Conservation (phyloP, 2,888 invertebrate genomes). For the Lasioglossum leucozonium region DNA sequence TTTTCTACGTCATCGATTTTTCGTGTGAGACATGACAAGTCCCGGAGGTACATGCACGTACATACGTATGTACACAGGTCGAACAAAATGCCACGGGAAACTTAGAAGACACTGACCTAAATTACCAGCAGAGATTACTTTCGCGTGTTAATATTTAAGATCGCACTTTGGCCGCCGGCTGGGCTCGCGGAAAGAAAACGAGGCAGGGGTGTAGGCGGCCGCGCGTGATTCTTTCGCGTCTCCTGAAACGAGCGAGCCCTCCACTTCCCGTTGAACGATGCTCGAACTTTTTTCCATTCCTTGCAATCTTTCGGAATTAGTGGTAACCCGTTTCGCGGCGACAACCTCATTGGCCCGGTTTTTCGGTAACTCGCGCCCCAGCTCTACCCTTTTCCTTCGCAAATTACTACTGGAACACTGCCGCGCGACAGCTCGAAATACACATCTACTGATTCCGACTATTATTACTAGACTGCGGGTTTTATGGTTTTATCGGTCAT, state of each 20-base stretch:
- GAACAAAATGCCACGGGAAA: background rate
- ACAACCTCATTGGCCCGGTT: constrained; percentile 34
- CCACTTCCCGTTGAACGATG: constrained; percentile 36
- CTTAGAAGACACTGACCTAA: constrained; percentile 38
- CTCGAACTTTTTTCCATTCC: constrained; percentile 37
- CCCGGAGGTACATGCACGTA: background rate
- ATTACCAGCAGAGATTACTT: constrained; percentile 50
- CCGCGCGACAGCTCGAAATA: background rate
- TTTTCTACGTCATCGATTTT: background rate
- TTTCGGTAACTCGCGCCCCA: constrained; percentile 1
- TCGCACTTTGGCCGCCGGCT: constrained; percentile 34
- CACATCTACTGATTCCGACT: background rate
- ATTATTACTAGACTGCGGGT: background rate
- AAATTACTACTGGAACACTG: background rate
- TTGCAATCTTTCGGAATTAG: constrained; percentile 47
- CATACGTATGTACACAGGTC: background rate
- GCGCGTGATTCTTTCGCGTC: constrained; percentile 32
- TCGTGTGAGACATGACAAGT: background rate
- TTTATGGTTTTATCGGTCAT: background rate
- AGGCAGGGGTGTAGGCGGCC: constrained; percentile 5
- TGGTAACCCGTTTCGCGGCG: constrained; percentile 27
- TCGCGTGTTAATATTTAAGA: constrained; percentile 47
- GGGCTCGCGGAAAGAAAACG: constrained; percentile 19
- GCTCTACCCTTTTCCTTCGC: background rate
- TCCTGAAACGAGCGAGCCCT: constrained; percentile 33